Conservation (phyloP, 2,888 invertebrate genomes). For the Salticus scenicus region DNA sequence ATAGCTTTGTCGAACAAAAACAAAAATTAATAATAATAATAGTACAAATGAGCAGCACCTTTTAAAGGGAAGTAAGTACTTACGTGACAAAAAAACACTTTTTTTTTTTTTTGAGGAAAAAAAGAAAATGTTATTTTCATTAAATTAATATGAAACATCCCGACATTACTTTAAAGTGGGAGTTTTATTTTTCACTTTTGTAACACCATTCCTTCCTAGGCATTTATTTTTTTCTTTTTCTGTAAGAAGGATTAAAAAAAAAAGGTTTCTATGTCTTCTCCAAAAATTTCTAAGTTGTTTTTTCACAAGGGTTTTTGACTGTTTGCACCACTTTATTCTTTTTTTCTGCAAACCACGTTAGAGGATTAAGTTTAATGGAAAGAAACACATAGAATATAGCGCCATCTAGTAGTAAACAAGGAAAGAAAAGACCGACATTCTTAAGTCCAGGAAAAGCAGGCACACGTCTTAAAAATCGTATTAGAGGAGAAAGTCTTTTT, state of each 20-base stretch:
- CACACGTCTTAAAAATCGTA: slow-evolving; percentile 69
- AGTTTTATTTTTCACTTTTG: no score
- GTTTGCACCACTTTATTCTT: neutral
- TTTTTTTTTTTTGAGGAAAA: no score
- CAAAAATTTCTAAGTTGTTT: slow-evolving; percentile 19
- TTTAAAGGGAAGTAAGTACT: no score
- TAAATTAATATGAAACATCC: no score
- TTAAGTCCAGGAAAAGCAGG: slow-evolving; percentile 54
- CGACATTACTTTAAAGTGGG: no score
- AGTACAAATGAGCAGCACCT: no score
- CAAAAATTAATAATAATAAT: no score
- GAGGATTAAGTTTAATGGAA: slow-evolving; percentile 68
- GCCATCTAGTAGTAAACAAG: slow-evolving; percentile 30
- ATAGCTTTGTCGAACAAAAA: no score
- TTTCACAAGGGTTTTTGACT: neutral
- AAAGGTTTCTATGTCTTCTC: slow-evolving; percentile 1
- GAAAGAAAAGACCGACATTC: slow-evolving; percentile 41
- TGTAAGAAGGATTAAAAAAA: neutral
- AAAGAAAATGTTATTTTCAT: no score
- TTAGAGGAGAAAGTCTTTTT: slow-evolving; percentile 45
- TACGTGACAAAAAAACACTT: no score
- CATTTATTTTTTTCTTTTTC: neutral
- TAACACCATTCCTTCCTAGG: no score
- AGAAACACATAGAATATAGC: slow-evolving; percentile 51
- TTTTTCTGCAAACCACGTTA: slow-evolving; percentile 55